Evolutionary conservation across 30 jellyfish, hydroid and myxozoan genomes (phyloP).

Genomic region (Catostylus mosaicus): DNA sequence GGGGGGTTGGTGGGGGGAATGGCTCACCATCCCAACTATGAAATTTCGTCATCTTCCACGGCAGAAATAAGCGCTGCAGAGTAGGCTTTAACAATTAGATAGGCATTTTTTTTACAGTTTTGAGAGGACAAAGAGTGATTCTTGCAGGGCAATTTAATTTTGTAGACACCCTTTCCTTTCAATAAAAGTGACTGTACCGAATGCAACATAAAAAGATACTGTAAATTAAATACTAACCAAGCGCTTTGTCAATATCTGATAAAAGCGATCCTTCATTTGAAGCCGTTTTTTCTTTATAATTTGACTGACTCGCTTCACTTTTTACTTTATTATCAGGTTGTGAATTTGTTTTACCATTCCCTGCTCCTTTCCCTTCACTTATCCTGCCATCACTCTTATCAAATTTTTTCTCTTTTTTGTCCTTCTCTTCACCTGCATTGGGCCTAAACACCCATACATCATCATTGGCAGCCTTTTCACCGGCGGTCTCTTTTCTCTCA

Average conservation of each 20-base stretch:
- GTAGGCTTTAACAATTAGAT: no score
- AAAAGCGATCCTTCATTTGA: neutral
- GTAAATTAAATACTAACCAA: neutral
- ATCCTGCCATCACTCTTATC: neutral
- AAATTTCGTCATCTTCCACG: no score
- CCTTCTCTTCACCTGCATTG: neutral
- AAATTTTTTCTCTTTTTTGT: neutral
- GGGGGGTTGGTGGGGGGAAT: no score
- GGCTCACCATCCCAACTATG: no score
- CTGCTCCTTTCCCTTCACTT: neutral
- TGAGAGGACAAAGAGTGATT: no score
- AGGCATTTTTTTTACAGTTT: no score
- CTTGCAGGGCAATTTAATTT: no score
- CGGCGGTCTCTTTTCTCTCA: neutral
- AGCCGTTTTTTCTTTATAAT: neutral
- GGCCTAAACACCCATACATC: slow-evolving; percentile 32
- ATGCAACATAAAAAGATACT: no score
- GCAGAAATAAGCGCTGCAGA: no score
- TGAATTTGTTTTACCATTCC: neutral
- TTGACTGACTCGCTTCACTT: neutral
- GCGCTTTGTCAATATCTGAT: neutral
- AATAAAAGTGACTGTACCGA: no score
- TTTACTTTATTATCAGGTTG: neutral
- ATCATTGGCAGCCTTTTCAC: neutral
- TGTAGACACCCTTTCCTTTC: no score